These are phyloP conservation scores for Smittia aterrima DNA, from an alignment of 2,888 invertebrate genomes.

Conservation along the genomic window DNA sequence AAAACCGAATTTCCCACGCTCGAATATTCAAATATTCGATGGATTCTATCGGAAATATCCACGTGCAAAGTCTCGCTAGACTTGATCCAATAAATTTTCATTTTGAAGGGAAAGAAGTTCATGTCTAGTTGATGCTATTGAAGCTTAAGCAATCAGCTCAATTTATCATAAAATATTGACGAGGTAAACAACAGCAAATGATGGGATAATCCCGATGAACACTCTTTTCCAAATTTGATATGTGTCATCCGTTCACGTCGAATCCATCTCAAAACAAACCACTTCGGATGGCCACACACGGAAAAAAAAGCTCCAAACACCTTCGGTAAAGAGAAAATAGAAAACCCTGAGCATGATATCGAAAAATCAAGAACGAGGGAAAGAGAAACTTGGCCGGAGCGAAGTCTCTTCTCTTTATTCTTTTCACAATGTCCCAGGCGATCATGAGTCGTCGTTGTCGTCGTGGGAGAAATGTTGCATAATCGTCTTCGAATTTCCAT, in stretches of 20 bases:
- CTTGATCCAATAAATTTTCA: background rate
- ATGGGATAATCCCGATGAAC: background rate
- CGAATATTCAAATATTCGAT: background rate
- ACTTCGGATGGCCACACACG: too few species aligned
- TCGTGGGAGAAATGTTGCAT: background rate
- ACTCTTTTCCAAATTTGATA: background rate
- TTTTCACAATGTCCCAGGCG: background rate
- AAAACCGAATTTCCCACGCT: background rate
- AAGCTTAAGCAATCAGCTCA: background rate
- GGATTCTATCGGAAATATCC: background rate
- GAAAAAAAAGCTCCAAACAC: too few species aligned
- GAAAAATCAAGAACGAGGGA: background rate
- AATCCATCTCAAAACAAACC: too few species aligned
- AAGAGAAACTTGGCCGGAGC: background rate
- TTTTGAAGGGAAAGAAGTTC: background rate
- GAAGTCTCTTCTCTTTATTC: background rate
- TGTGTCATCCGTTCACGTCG: background rate
- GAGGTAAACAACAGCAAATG: background rate
- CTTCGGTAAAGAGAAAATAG: too few species aligned
- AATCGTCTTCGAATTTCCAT: conserved; percentile 11
- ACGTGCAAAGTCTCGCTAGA: background rate
- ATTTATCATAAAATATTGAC: background rate
- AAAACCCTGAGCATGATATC: too few species aligned
- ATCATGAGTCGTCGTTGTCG: background rate
- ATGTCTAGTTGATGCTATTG: too few species aligned